Evolutionary conservation across 2,113 vertebrate genomes (phyloP), one percentile per base, ranked within the genome.

Genomic region (Phasianus colchicus): DNA sequence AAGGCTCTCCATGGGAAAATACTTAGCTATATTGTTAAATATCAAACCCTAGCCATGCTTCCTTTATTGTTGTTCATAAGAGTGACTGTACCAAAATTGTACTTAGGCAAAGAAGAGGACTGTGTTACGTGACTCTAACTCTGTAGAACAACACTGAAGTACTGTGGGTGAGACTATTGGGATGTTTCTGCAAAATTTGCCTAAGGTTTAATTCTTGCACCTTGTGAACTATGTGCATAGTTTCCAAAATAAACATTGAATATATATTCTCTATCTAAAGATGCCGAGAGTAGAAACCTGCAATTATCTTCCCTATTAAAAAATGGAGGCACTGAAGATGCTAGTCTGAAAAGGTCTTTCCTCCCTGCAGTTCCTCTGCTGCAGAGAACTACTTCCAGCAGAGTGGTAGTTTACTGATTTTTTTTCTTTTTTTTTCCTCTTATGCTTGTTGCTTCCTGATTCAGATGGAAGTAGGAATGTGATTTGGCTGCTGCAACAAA

Each of bases 141-240:
- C 50, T 55, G 43, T 13, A 20, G 29, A 61, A 54, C 8, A 6
- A 8, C 6, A 43, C 15, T 43, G 17, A 38, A 1, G n/a, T 64
- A 13, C 20, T 4, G 2, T 3, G 20, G 22, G 15, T n/a, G 32
- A 0, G 0, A 27, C 42, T 54, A 32, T 12, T 36, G 24, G 15
- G n/a, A 21, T 36, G 17, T 20, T 48, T 14, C 64, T n/a, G 16
- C 14, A 54, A 18, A 7, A 47, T 25, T 19, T 40, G 19, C 11
- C 48, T 42, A 67, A 60, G 8, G 10, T 48, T 70, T 85, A 70
- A 22, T 9, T 30, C 10, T 52, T 60, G 24, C 65, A 60, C 14
- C 11, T 48, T 60, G 34, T 81, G 24, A 48, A 42, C 17, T 12
- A 24, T 6, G 17, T 47, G 38, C 8, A 2, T 43, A 20, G 10